phyloP scores from a whole-genome alignment of 2,888 invertebrate genomes.

The Epistrophe grossulariae region DNA sequence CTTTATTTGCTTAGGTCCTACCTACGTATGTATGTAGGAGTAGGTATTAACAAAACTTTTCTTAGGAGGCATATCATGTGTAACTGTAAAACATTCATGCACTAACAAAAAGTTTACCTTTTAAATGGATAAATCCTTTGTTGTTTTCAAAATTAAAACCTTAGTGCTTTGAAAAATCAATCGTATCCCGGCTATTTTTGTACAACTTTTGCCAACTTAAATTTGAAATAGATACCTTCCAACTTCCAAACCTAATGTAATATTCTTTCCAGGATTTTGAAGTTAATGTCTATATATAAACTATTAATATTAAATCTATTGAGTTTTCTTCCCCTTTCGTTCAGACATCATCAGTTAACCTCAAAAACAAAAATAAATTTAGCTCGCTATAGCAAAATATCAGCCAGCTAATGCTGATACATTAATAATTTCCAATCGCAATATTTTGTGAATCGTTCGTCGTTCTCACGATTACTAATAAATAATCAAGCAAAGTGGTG shows the following conservation, averaged over 20 bases:
- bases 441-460: not conserved
- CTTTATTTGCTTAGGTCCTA: too few relatives aligned
- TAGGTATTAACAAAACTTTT: too few relatives aligned
- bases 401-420: not conserved
- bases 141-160: not conserved
- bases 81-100: too few relatives aligned
- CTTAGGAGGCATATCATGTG: too few relatives aligned
- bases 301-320: not conserved
- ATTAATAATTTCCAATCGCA: not conserved
- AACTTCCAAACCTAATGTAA: not conserved
- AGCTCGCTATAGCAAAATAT: not conserved
- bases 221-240: not conserved
- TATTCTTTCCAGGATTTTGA: not conserved
- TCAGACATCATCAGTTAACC: not conserved
- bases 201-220: not conserved
- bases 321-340: not conserved
- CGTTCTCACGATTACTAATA: conserved; percentile 1
- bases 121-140: not conserved
- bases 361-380: not conserved
- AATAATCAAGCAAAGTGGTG: conserved; percentile 20
- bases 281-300: not conserved
- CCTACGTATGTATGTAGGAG: too few relatives aligned
- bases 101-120: too few relatives aligned
- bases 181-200: not conserved
- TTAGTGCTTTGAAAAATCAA: not conserved